Evolutionary conservation across 2,888 invertebrate species (phyloP).

Genomic region (Caenorhabditis sp.): DNA sequence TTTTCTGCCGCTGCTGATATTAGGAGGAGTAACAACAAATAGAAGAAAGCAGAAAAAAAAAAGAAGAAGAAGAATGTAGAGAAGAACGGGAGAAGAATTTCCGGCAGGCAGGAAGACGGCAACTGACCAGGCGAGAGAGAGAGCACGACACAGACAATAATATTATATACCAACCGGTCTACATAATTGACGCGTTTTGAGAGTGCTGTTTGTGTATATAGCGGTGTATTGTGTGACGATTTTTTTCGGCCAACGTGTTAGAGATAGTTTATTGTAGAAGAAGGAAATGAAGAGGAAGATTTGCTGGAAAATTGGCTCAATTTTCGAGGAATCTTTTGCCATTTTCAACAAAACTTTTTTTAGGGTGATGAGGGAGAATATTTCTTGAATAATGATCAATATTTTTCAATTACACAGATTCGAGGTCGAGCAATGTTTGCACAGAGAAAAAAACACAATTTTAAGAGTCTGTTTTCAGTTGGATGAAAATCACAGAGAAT

Average conservation of each 20-base stretch:
- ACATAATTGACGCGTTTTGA: conserved; percentile 1
- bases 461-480: no score
- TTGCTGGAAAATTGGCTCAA: neutral
- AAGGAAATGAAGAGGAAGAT: conserved; percentile 3
- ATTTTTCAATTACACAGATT: neutral
- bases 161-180: conserved; percentile 1
- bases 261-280: conserved; percentile 16
- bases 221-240: neutral
- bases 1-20: conserved; percentile 12
- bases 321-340: neutral
- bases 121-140: conserved; percentile 34
- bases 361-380: neutral
- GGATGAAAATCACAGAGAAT: no score
- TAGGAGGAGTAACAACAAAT: conserved; percentile 11
- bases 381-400: neutral
- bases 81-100: conserved; percentile 4
- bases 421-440: neutral
- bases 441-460: neutral
- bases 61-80: conserved; percentile 9
- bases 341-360: neutral
- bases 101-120: conserved; percentile 15
- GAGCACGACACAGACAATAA: conserved; percentile 29
- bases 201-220: neutral
- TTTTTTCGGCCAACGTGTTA: neutral
- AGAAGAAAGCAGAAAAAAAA: no score